phyloP scores from a whole-genome alignment of 2,113 vertebrate species.

The Pterocles orientalis region DNA sequence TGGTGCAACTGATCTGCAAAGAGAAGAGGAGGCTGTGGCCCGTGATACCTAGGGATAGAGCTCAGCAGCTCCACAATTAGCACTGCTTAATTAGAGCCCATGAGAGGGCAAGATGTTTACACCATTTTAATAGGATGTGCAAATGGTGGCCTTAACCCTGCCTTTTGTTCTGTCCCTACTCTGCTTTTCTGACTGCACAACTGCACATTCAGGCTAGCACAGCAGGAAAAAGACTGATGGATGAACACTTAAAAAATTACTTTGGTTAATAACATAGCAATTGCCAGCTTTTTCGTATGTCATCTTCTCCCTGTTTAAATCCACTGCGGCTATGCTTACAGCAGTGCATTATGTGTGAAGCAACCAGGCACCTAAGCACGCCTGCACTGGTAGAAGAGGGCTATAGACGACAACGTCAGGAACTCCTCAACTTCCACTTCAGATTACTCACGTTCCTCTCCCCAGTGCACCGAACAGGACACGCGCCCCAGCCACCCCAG shows the following conservation, averaged over 20 bases:
- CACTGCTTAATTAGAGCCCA: neutral
- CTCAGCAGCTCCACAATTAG: neutral
- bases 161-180: neutral
- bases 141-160: neutral
- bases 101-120: neutral
- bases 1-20: neutral
- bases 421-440: neutral
- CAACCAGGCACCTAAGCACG: neutral
- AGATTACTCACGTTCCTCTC: neutral
- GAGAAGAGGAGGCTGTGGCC: neutral
- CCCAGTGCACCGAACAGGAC: neutral
- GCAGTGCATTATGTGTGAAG: neutral
- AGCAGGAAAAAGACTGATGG: neutral
- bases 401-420: rapidly evolving
- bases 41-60: neutral
- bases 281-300: neutral
- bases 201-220: neutral
- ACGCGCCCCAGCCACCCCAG: neutral
- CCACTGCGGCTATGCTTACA: neutral
- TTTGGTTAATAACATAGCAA: neutral
- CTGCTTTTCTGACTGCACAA: neutral
- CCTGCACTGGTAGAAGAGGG: neutral
- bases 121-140: neutral
- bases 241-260: neutral
- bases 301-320: neutral